Base-by-base conservation (phyloP, 2,888 invertebrate species). In the Malthinus seriepunctatus region DNA sequence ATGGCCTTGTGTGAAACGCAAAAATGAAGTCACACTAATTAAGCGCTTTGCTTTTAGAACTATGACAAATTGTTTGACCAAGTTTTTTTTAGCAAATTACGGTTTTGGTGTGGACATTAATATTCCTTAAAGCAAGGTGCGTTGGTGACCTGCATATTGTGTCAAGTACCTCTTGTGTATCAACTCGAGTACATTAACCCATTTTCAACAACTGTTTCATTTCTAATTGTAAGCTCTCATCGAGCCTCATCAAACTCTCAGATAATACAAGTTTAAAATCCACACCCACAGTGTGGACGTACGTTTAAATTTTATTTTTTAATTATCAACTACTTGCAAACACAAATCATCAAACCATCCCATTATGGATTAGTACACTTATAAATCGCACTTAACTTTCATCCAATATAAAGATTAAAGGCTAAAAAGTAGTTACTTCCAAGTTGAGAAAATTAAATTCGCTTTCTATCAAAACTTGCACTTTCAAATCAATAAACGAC, bases 91-190 rank as follows among this genome's bases (percentile, higher is more conserved):
- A 23, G 23, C 3, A 23, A 23, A 23, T 23, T 5, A 23, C 5
- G 23, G 5, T 5, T 23, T 23, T 23, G 23, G 23, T 5, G 23
- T 23, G 23, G 23, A 23, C 5, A 34, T 34, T 35, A 35, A n/a
- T 34, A 34, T 39, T 44, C 32, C 32, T 33, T 47, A 57, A 52
- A 42, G 48, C 44, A 57, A 57, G 57, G 57, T 57, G 57, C 52
- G 57, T 52, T 48, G 44, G 52, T 52, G 57, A 57, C 57, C 57
- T 46, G 52, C 52, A 57, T 57, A 48, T 42, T 11, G 34, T 14
- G 51, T 42, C 23, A 8, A 23, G 47, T 34, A 51, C 50, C 50
- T 50, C 23, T 42, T 12, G 32, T 15, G 8, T 15, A 50, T 31
- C 39, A 50, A 33, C 35, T 23, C n/a, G 42, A 57, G 57, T 52